Evolutionary conservation across 2,797 vertebrate genomes (phyloP), one percentile per base, ranked within the genome.

Genomic region (Buceros bicornis): DNA sequence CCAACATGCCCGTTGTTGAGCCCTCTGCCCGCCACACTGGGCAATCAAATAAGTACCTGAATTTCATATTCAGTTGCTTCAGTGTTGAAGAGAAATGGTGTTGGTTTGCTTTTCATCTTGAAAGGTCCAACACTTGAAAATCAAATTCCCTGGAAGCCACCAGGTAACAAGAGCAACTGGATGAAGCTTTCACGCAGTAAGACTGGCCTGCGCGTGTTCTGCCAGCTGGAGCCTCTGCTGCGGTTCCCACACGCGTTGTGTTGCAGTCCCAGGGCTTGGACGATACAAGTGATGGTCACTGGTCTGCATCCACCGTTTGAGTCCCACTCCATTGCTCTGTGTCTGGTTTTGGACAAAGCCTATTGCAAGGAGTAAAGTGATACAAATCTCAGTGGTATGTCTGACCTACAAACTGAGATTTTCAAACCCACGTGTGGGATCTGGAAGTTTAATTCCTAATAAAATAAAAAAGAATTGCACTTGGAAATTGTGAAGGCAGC

Each of bases 401-500:
- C 60, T 79, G 71, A 64, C 48, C 8, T 87, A 60, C 56, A 76
- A 47, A 45, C 21, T 18, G 48, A 67, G 80, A 50, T 90, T 93
- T 60, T 57, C 79, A 84, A 73, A 79, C 51, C 47, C 11, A 2
- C 20, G 2, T n/a, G n/a, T 60, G 28, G 48, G 82, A 88, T 51
- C n/a, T 53, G 57, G 90, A 91, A 50, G 47, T 72, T 88, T 78
- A 82, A 88, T 90, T 87, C 70, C 24, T 77, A 37, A 16, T 42
- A 70, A 62, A 90, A 90, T 84, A 61, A 88, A 65, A 45, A 89
- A 80, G 22, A 85, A 80, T 53, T 72, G 33, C 47, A 29, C 31
- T 76, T 86, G n/a, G 51, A 91, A 94, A 88, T 86, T 42, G 56
- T 76, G 65, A 76, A 76, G 85, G 51, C 58, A 84, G 70, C 26